Conservation (phyloP, 2,113 vertebrate species). For the Chloropsis cyanopogon region DNA sequence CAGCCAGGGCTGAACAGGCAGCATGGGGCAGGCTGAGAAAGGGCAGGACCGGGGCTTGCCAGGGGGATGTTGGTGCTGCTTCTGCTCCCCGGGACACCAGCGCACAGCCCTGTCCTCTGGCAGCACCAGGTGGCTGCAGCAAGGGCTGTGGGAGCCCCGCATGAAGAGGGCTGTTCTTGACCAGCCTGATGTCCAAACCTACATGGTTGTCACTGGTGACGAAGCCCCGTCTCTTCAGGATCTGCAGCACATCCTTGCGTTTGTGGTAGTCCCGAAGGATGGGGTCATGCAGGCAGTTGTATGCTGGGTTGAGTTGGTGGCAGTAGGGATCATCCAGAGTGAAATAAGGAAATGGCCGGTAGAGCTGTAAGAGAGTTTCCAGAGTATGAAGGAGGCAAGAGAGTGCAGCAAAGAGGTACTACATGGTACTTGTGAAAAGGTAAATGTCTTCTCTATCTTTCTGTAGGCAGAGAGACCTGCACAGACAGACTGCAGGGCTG, state of each 20-base stretch:
- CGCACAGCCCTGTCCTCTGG: not conserved
- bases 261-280: not conserved
- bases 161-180: not conserved
- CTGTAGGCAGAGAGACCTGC: not conserved
- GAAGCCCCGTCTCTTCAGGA: not conserved
- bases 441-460: not conserved
- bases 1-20: not conserved
- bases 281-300: not conserved
- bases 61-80: not conserved
- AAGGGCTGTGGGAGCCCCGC: not conserved
- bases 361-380: not conserved
- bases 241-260: not conserved
- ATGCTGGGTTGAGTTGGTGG: not conserved
- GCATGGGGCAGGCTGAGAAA: not conserved
- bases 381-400: not conserved
- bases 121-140: not conserved
- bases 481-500: not conserved
- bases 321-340: not conserved
- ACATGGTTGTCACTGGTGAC: not conserved
- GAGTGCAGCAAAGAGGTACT: not conserved
- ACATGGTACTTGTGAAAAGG: not conserved
- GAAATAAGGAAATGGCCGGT: not conserved
- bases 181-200: not conserved
- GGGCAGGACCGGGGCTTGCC: not conserved
- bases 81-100: not conserved